phyloP scores from a whole-genome alignment of 92 coral and sea anemone species.

The Actinostola sp. region DNA sequence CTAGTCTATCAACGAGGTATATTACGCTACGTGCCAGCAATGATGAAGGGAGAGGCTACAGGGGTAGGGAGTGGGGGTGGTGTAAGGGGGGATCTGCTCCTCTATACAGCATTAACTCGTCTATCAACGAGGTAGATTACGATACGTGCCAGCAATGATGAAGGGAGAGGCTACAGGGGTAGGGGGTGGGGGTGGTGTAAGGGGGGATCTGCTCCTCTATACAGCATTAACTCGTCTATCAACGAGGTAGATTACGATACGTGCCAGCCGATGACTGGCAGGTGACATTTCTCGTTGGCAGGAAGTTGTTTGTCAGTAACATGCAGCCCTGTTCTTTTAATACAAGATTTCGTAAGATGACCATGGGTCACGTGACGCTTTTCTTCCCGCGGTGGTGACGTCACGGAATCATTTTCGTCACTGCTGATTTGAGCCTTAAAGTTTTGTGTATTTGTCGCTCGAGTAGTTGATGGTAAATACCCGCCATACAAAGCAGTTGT shows the following conservation, averaged over 20 bases:
- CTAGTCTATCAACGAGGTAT: too few species aligned
- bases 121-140: not conserved
- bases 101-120: too few species aligned
- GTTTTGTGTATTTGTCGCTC: slow-evolving; percentile 15
- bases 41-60: too few species aligned
- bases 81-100: too few species aligned
- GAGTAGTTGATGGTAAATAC: slow-evolving; percentile 52
- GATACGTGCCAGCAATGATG: slow-evolving; percentile 25
- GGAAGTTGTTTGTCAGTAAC: not conserved
- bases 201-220: not conserved
- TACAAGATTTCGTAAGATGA: not conserved
- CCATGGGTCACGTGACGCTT: slow-evolving; percentile 1
- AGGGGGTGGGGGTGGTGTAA: not conserved
- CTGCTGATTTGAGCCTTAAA: slow-evolving; percentile 52
- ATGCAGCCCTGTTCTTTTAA: not conserved
- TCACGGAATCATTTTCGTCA: slow-evolving; percentile 19
- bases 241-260: slow-evolving; percentile 23
- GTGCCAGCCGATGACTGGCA: slow-evolving; percentile 36
- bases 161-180: not conserved
- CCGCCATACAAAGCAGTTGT: slow-evolving; percentile 51
- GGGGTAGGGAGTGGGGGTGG: too few species aligned
- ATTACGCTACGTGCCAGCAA: too few species aligned
- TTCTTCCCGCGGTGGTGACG: slow-evolving; percentile 10
- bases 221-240: too few species aligned
- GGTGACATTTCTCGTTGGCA: slow-evolving; percentile 10